Percentiles rank a stretch among this genome's conserved stretches.
These are phyloP conservation scores for Tupiocoris notatus DNA, from an alignment of 2,888 invertebrate genomes.

Conservation along the genomic window DNA sequence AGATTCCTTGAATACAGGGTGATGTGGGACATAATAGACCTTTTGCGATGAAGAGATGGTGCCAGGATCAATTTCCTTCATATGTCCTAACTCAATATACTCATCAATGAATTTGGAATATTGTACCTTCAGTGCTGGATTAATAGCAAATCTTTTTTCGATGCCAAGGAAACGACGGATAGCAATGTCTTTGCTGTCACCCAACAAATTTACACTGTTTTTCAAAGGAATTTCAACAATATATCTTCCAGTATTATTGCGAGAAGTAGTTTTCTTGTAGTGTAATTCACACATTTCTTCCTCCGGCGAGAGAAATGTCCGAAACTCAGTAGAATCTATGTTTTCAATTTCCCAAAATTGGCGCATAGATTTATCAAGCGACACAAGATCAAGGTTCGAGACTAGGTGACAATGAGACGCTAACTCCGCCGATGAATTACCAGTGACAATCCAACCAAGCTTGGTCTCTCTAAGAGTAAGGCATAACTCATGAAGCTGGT, in stretches of 20 bases:
- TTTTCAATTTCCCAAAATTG: slow-evolving; percentile 35
- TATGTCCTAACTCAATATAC: too few relatives aligned
- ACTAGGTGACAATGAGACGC: slow-evolving; percentile 3
- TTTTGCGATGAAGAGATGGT: too few relatives aligned
- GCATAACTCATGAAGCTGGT: slow-evolving; percentile 8
- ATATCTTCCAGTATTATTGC: too few relatives aligned
- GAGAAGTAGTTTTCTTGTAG: not conserved
- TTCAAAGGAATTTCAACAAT: too few relatives aligned
- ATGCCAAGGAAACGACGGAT: too few relatives aligned
- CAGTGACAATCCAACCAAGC: slow-evolving; percentile 47
- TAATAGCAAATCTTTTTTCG: too few relatives aligned
- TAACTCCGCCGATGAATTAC: slow-evolving; percentile 11
- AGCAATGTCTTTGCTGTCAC: too few relatives aligned
- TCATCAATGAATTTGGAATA: too few relatives aligned
- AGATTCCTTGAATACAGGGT: too few relatives aligned
- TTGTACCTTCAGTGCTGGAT: too few relatives aligned
- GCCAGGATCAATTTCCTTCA: too few relatives aligned
- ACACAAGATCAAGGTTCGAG: slow-evolving; percentile 8
- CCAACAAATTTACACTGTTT: not conserved
- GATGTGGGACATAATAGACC: too few relatives aligned
- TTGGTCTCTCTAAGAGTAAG: slow-evolving; percentile 42
- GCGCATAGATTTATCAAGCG: slow-evolving; percentile 22
- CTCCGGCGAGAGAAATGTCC: not conserved
- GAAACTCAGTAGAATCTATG: not conserved
- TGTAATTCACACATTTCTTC: slow-evolving; percentile 18